phyloP scores from a whole-genome alignment of 1,140 invertebrate genomes.

The Pantala flavescens region DNA sequence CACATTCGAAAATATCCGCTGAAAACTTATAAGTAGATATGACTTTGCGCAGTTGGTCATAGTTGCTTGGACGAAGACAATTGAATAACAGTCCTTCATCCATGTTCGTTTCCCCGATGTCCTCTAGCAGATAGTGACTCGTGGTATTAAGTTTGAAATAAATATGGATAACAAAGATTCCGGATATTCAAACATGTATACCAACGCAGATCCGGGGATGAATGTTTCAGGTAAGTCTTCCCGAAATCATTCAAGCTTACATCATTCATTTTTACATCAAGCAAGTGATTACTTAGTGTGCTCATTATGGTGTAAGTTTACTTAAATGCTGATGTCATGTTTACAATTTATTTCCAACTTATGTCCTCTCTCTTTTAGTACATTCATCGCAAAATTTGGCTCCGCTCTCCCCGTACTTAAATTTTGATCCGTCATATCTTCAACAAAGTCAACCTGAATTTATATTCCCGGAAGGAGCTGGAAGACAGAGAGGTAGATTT shows the following conservation, averaged over 20 bases:
- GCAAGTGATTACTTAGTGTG: no score
- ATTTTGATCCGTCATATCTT: slow-evolving; percentile 79
- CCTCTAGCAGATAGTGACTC: neutral
- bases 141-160: neutral
- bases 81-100: neutral
- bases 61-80: neutral
- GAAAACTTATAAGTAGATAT: no score
- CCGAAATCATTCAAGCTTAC: neutral
- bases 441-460: slow-evolving; percentile 77
- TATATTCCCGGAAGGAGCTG: slow-evolving; percentile 82
- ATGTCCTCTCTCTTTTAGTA: neutral
- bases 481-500: slow-evolving; percentile 66
- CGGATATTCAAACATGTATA: neutral
- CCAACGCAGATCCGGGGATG: neutral
- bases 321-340: no score
- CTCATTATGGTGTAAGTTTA: no score
- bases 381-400: neutral
- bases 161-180: neutral
- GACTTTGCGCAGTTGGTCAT: no score
- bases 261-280: no score
- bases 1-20: no score
- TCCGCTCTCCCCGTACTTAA: slow-evolving; percentile 78
- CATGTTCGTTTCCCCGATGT: neutral
- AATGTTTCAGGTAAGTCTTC: neutral
- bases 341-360: no score